phyloP scores from a whole-genome alignment of 2,888 invertebrate species.

The Loripinus fragilis region DNA sequence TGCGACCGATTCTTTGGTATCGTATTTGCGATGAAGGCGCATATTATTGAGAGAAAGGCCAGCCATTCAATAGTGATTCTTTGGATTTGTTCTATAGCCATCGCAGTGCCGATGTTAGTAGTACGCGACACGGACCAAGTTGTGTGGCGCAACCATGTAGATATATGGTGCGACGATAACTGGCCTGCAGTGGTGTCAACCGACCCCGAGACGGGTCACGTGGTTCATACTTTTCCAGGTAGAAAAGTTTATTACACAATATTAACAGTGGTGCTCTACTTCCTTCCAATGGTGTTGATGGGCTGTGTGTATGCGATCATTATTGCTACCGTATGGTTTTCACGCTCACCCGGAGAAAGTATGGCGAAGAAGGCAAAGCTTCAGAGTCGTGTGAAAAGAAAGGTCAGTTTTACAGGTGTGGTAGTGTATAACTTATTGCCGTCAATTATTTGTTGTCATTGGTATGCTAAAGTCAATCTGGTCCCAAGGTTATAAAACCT shows the following conservation, averaged over 20 bases:
- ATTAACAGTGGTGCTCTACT: conserved; percentile 89
- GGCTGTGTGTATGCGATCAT: conserved; percentile 90
- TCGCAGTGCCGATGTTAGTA: conserved; percentile 85
- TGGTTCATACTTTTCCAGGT: conserved; percentile 79
- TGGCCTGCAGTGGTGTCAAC: conserved; percentile 68
- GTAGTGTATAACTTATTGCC: too few species aligned
- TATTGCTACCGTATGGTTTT: conserved; percentile 87
- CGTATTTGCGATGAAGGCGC: conserved; percentile 89
- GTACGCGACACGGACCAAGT: conserved; percentile 85
- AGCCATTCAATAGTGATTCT: conserved; percentile 87
- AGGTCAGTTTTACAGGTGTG: conserved; percentile 73
- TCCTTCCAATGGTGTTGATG: conserved; percentile 91
- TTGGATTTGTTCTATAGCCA: conserved; percentile 88
- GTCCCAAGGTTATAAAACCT: too few species aligned
- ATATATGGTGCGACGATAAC: conserved; percentile 90
- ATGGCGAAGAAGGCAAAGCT: conserved; percentile 76
- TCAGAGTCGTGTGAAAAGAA: conserved; percentile 79
- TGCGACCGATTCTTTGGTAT: conserved; percentile 93
- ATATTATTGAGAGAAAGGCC: conserved; percentile 87
- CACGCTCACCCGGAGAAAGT: conserved; percentile 82
- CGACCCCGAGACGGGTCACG: conserved; percentile 42
- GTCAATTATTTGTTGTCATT: too few species aligned
- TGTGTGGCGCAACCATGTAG: conserved; percentile 90
- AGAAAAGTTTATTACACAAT: conserved; percentile 91
- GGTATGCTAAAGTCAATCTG: too few species aligned